Percentiles rank a stretch among this genome's conserved stretches.
Evolutionary conservation across 2,888 invertebrate species (phyloP).

Genomic region (Tachystola acroxantha): DNA sequence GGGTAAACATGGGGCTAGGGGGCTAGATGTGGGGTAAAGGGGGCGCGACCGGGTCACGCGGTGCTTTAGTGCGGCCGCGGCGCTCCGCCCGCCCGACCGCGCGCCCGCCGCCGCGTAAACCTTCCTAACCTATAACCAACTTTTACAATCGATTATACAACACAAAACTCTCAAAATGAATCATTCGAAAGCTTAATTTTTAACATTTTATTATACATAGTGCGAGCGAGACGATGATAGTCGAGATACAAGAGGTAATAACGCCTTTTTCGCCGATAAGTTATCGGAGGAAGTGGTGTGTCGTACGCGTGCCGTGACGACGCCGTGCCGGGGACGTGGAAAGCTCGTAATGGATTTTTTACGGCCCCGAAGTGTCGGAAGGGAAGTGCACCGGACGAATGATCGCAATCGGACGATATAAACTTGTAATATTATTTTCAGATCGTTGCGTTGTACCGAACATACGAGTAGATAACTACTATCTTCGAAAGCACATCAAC

Average conservation of each 20-base stretch:
- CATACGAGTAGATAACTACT: too few relatives aligned
- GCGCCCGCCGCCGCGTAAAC: conserved; percentile 32
- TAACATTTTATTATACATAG: background rate
- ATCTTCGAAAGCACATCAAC: too few relatives aligned
- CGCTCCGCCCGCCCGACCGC: conserved; percentile 69
- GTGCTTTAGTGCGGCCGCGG: conserved; percentile 66
- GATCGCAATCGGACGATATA: background rate
- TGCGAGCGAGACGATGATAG: conserved; percentile 47
- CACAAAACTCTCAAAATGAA: too few relatives aligned
- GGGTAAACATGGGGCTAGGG: conserved; percentile 2
- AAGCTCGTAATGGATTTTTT: conserved; percentile 29
- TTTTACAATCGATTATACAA: background rate
- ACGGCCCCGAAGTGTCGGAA: conserved; percentile 23
- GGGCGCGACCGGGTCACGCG: conserved; percentile 65
- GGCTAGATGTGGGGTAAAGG: conserved; percentile 16
- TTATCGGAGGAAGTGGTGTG: conserved; percentile 23
- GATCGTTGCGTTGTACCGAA: too few relatives aligned
- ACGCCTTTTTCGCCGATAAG: conserved; percentile 7
- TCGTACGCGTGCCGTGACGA: conserved; percentile 17
- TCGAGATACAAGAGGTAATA: conserved; percentile 71
- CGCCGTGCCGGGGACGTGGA: background rate
- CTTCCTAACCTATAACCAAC: conserved; percentile 26
- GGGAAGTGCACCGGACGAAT: conserved; percentile 29
- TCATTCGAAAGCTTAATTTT: too few relatives aligned
- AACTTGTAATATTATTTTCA: too few relatives aligned